Evolutionary conservation across 2,113 vertebrate genomes (phyloP).

Genomic region (Anas platyrhynchos): DNA sequence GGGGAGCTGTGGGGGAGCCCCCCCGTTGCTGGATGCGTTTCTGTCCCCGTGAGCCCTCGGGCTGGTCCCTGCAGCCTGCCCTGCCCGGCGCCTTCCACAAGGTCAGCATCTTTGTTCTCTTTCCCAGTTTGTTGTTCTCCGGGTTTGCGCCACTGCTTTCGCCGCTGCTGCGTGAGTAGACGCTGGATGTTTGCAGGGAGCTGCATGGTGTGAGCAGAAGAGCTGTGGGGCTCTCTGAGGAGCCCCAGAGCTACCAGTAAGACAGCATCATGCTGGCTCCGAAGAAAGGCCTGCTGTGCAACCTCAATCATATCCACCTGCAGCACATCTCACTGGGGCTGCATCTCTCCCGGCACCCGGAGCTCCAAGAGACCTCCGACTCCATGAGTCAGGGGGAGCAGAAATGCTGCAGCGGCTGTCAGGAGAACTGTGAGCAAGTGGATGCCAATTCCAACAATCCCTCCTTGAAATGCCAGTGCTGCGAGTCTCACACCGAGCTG

Average conservation of each 20-base stretch:
- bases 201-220: conserved; percentile 20
- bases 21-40: rapidly evolving
- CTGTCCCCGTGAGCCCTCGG: rapidly evolving
- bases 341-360: conserved; percentile 74
- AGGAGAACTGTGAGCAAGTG: conserved; percentile 40
- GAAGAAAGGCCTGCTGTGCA: conserved; percentile 78
- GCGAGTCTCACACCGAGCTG: conserved; percentile 79
- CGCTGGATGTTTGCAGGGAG: not conserved
- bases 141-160: rapidly evolving
- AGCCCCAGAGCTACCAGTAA: not conserved
- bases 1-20: not conserved
- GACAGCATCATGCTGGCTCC: conserved; percentile 76
- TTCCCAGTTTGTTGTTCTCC: rapidly evolving
- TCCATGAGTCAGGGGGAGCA: conserved; percentile 59
- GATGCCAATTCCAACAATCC: conserved; percentile 95
- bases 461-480: conserved; percentile 88
- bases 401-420: conserved; percentile 41
- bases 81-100: not conserved
- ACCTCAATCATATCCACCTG: conserved; percentile 83
- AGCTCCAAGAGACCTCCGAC: conserved; percentile 71
- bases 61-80: rapidly evolving
- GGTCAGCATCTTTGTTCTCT: not conserved
- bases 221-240: not conserved
- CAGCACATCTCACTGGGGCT: conserved; percentile 82
- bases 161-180: not conserved